Evolutionary conservation across 2,797 vertebrate genomes (phyloP).

Genomic region (Coluber constrictor): DNA sequence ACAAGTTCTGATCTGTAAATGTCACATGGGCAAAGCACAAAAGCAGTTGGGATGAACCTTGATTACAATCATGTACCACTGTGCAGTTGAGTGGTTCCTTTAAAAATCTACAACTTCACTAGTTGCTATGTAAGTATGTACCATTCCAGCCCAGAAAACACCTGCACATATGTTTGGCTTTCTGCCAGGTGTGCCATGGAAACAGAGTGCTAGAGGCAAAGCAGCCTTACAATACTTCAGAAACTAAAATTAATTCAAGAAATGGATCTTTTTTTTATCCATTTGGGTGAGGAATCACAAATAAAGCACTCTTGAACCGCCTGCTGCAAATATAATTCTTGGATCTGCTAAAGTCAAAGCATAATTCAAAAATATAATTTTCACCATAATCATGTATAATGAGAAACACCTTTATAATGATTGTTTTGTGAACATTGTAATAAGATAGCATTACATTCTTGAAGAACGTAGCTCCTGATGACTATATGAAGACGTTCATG

Average conservation of each 20-base stretch:
- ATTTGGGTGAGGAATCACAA: neutral
- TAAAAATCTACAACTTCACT: neutral
- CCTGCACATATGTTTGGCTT: neutral
- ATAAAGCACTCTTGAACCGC: neutral
- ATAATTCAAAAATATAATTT: neutral
- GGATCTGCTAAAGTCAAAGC: neutral
- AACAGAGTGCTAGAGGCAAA: neutral
- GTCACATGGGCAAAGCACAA: neutral
- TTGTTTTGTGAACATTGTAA: neutral
- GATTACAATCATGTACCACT: neutral
- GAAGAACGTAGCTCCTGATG: neutral
- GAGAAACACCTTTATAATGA: neutral
- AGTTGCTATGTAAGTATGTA: neutral
- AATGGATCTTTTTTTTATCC: neutral
- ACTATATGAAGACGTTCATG: neutral
- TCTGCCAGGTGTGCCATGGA: neutral
- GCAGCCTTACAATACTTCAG: neutral
- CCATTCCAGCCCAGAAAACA: no score
- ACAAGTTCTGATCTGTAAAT: neutral
- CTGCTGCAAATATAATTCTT: neutral
- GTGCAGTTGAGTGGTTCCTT: neutral
- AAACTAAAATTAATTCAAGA: neutral
- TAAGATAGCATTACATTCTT: neutral
- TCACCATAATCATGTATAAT: neutral
- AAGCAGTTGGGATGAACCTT: neutral